Percentiles rank a stretch among this genome's conserved stretches.
Conservation (phyloP, 2,113 vertebrate genomes). For the Aptenodytes forsteri region DNA sequence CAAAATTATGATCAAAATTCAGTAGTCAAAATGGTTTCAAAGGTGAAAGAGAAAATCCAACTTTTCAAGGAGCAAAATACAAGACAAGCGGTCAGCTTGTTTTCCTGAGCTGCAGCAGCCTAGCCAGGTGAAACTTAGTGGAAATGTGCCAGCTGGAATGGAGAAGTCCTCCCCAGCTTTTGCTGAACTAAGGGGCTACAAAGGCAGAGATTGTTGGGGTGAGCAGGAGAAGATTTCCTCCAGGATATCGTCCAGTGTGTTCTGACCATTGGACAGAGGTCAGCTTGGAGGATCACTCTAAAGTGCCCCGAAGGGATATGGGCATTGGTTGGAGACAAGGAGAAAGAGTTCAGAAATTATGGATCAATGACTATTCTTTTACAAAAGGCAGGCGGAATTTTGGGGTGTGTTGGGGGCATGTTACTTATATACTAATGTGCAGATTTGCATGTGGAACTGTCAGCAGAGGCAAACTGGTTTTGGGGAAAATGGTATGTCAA, state of each 20-base stretch:
- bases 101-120: not conserved
- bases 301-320: not conserved
- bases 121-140: not conserved
- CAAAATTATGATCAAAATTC: not conserved
- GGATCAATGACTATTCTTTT: not conserved
- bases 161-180: not conserved
- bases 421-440: not conserved
- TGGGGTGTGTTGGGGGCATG: no score
- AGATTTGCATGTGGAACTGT: not conserved
- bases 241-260: rapidly evolving
- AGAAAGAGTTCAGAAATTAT: not conserved
- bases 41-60: not conserved
- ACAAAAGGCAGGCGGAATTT: not conserved
- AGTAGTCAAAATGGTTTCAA: not conserved
- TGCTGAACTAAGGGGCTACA: not conserved
- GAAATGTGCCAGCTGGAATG: not conserved
- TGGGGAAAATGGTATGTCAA: not conserved
- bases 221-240: not conserved
- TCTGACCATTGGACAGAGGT: not conserved
- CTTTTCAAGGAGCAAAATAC: not conserved
- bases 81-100: not conserved
- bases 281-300: not conserved
- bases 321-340: not conserved
- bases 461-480: not conserved
- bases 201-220: not conserved